These are phyloP conservation scores for Stegophylla sp. DNA, from an alignment of 2,888 invertebrate genomes.

Conservation along the genomic window DNA sequence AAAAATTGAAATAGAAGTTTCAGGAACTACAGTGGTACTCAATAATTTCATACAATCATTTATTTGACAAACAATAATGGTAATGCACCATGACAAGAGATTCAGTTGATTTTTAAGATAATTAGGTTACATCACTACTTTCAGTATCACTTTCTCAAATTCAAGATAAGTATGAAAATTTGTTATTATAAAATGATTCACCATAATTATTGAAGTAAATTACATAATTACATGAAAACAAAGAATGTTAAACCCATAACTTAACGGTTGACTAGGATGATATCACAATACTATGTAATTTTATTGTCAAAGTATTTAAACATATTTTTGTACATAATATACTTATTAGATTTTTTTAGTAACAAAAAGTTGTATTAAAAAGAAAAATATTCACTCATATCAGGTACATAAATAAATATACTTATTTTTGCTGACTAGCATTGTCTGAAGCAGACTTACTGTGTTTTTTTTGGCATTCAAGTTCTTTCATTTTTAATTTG, in stretches of 20 bases:
- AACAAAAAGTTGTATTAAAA: not conserved
- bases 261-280: no score
- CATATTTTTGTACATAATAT: not conserved
- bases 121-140: conserved; percentile 20
- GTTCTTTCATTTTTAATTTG: conserved; percentile 60
- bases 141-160: conserved; percentile 15
- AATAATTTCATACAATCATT: not conserved
- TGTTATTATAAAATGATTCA: not conserved
- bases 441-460: conserved; percentile 14
- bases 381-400: not conserved
- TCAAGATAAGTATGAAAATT: not conserved
- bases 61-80: not conserved
- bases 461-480: conserved; percentile 53
- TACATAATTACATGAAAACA: not conserved
- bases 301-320: not conserved
- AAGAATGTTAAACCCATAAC: not conserved
- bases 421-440: conserved; percentile 18
- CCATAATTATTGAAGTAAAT: not conserved
- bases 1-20: not conserved
- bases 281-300: not conserved
- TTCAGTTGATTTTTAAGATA: not conserved
- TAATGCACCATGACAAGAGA: conserved; percentile 11
- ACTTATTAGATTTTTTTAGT: not conserved
- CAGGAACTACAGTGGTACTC: not conserved
- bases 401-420: not conserved